phyloP scores from a whole-genome alignment of 2,888 invertebrate genomes.

The Galeopsomyia nigrocyanea region DNA sequence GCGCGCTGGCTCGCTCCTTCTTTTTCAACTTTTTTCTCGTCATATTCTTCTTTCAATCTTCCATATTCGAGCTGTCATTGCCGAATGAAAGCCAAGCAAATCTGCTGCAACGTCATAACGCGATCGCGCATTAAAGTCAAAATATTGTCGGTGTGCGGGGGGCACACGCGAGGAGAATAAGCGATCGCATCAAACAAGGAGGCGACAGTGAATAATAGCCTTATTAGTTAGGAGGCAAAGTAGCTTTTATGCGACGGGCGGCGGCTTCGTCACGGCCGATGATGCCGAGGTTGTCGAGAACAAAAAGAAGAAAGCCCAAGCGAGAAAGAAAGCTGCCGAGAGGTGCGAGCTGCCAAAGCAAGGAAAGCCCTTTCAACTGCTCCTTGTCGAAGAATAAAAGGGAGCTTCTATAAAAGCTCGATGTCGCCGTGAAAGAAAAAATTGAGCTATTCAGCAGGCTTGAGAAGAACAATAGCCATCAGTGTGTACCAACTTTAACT shows the following conservation, averaged over 20 bases:
- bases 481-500: too few relatives aligned
- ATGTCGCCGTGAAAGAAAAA: conserved; percentile 20
- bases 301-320: conserved; percentile 30
- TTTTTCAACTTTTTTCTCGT: not conserved
- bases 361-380: not conserved
- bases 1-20: not conserved
- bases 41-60: not conserved
- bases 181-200: not conserved
- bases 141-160: too few relatives aligned
- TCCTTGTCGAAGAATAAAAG: not conserved
- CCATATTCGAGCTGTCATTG: conserved; percentile 8
- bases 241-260: conserved; percentile 9
- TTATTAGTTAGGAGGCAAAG: conserved; percentile 41
- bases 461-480: too few relatives aligned
- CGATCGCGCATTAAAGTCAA: not conserved
- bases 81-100: not conserved
- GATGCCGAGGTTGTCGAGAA: conserved; percentile 43
- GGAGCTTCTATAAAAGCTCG: not conserved
- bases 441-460: not conserved
- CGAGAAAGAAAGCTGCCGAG: conserved; percentile 11
- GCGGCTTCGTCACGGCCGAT: conserved; percentile 37
- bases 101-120: not conserved
- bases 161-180: conserved; percentile 1
- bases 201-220: conserved; percentile 43
- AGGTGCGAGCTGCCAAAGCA: conserved; percentile 1